These are phyloP conservation scores for Apamea anceps DNA, from an alignment of 2,888 invertebrate species.

Conservation along the genomic window DNA sequence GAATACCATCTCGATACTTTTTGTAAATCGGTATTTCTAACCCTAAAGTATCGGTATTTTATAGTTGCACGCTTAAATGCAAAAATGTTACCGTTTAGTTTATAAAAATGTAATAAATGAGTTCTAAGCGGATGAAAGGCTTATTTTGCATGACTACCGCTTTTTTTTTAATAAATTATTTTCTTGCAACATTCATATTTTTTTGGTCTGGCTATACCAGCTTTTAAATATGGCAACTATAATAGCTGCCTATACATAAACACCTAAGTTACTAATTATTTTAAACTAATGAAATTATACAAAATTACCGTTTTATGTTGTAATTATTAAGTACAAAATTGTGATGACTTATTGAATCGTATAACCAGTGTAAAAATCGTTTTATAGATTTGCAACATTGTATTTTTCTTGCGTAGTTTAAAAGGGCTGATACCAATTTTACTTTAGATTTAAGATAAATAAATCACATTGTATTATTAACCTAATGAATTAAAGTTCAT, in stretches of 20 bases:
- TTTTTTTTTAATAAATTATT: constrained; percentile 30
- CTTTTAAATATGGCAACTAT: constrained; percentile 56
- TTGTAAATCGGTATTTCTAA: constrained; percentile 45
- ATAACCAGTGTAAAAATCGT: constrained; percentile 82
- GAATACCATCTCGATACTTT: constrained; percentile 27
- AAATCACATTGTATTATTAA: constrained; percentile 74
- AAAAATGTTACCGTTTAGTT: constrained; percentile 73
- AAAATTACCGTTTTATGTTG: constrained; percentile 62
- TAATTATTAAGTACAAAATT: constrained; percentile 82
- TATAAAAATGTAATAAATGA: constrained; percentile 55
- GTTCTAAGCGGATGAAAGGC: constrained; percentile 16
- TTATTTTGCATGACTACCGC: constrained; percentile 52
- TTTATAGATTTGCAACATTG: constrained; percentile 73
- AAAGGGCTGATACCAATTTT: constrained; percentile 87
- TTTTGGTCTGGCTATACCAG: constrained; percentile 39
- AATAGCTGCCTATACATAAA: constrained; percentile 40
- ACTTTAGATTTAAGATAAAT: constrained; percentile 79
- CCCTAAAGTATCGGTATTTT: constrained; percentile 22
- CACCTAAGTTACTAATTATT: constrained; percentile 47
- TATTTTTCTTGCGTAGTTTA: constrained; percentile 71
- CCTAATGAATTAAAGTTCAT: constrained; percentile 70
- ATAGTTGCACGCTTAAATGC: constrained; percentile 67
- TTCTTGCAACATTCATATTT: constrained; percentile 5
- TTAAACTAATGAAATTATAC: constrained; percentile 63
- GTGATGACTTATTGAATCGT: constrained; percentile 76